A percentile compares a stretch with the other conserved stretches of the same genome.
These are phyloP conservation scores for Bradypodion pumilum DNA, from an alignment of 2,797 vertebrate species.

Conservation along the genomic window DNA sequence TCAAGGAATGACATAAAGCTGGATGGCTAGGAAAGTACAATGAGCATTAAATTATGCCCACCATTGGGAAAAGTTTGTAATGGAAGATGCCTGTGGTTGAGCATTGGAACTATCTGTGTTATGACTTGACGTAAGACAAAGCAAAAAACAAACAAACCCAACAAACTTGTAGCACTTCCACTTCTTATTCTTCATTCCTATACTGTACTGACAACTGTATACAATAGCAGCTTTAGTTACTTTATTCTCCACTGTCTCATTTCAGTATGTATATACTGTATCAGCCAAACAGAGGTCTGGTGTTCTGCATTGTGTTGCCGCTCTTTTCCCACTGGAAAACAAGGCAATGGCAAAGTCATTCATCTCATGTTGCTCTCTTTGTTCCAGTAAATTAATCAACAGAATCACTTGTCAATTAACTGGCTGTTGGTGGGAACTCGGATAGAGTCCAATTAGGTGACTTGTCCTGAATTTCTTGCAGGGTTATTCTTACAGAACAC, in stretches of 20 bases:
- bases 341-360: conserved; percentile 40
- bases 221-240: background rate
- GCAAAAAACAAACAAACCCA: background rate
- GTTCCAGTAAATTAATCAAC: conserved; percentile 37
- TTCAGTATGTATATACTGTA: background rate
- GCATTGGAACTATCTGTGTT: conserved; percentile 42
- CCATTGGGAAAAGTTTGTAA: conserved; percentile 37
- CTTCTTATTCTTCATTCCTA: conserved; percentile 32
- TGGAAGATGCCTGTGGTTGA: conserved; percentile 51
- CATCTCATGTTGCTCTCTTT: conserved; percentile 32
- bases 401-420: conserved; percentile 30
- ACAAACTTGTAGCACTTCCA: conserved; percentile 15
- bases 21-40: conserved; percentile 34
- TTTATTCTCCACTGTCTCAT: background rate
- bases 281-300: background rate
- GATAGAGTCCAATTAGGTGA: background rate
- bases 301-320: conserved; percentile 2
- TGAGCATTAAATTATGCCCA: conserved; percentile 46
- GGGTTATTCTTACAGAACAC: background rate
- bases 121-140: conserved; percentile 39
- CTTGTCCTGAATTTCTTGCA: background rate
- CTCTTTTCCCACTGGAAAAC: conserved; percentile 5
- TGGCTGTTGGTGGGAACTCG: conserved; percentile 21
- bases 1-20: conserved; percentile 28
- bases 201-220: background rate